Evolutionary conservation across 1,140 invertebrate genomes (phyloP).

Genomic region (Drosophila nebulosa): DNA sequence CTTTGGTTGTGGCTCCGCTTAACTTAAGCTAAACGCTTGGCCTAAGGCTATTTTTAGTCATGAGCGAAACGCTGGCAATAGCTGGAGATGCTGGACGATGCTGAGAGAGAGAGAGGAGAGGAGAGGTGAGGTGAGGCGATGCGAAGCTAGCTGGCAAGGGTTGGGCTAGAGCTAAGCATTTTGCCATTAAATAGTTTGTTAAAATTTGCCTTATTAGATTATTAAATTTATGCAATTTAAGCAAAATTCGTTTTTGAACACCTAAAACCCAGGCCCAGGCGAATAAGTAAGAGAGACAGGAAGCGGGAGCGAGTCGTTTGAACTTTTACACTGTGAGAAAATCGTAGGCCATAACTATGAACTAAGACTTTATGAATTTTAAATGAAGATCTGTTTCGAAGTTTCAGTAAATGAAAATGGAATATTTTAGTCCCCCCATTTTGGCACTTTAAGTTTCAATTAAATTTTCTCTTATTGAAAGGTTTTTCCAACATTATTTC

Average conservation of each 20-base stretch:
- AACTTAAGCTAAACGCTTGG: slow-evolving; percentile 67
- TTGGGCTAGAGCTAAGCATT: slow-evolving; percentile 23
- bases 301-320: slow-evolving; percentile 8
- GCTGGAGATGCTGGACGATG: neutral
- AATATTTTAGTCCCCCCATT: no score
- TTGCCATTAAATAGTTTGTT: slow-evolving; percentile 77
- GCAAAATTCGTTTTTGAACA: slow-evolving; percentile 66
- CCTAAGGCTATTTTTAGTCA: slow-evolving; percentile 46
- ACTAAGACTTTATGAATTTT: no score
- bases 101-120: neutral
- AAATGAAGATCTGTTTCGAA: no score
- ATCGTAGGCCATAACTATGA: neutral
- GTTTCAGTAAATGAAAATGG: no score
- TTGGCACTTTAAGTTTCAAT: no score
- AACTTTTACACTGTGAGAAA: neutral
- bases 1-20: slow-evolving; percentile 16
- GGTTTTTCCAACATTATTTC: neutral
- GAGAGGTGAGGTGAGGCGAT: neutral
- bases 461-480: neutral
- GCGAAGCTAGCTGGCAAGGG: neutral
- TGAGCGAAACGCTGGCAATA: neutral
- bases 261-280: slow-evolving; percentile 27
- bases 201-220: slow-evolving; percentile 79
- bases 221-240: slow-evolving; percentile 76
- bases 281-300: no score